Conservation (phyloP, 2,113 vertebrate species). For the zebrafish (Danio rerio) region DNA sequence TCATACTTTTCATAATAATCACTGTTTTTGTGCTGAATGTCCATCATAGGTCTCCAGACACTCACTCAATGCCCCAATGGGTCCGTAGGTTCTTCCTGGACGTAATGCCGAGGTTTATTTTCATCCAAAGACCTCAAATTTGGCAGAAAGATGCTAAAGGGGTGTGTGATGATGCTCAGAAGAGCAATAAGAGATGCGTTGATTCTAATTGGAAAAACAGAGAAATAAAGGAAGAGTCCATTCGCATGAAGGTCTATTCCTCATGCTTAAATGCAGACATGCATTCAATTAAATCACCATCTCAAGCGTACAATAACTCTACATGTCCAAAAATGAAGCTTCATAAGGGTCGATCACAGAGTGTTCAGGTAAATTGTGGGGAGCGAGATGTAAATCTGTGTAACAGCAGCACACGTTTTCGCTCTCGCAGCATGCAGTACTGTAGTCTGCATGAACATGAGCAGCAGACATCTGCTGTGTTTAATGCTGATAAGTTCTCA, state of each 20-base stretch:
- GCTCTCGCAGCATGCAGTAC: not conserved
- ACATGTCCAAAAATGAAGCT: no score
- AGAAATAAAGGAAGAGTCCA: not conserved
- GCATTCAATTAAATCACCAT: not conserved
- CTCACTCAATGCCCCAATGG: constrained; percentile 82
- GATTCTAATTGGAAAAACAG: not conserved
- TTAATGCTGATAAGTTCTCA: no score
- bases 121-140: constrained; percentile 77
- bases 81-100: constrained; percentile 79
- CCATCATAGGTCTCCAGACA: not conserved
- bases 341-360: not conserved
- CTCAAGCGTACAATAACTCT: no score
- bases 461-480: not conserved
- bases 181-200: not conserved
- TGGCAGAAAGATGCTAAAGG: constrained; percentile 63
- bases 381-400: not conserved
- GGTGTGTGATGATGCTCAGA: not conserved
- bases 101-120: constrained; percentile 76
- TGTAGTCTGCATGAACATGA: not conserved
- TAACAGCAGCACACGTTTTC: not conserved
- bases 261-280: not conserved
- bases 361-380: not conserved
- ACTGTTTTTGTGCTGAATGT: not conserved
- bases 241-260: no score
- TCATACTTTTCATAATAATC: not conserved